These are phyloP conservation scores for Pissodes strobi DNA, from an alignment of 1,140 invertebrate species.

Conservation along the genomic window DNA sequence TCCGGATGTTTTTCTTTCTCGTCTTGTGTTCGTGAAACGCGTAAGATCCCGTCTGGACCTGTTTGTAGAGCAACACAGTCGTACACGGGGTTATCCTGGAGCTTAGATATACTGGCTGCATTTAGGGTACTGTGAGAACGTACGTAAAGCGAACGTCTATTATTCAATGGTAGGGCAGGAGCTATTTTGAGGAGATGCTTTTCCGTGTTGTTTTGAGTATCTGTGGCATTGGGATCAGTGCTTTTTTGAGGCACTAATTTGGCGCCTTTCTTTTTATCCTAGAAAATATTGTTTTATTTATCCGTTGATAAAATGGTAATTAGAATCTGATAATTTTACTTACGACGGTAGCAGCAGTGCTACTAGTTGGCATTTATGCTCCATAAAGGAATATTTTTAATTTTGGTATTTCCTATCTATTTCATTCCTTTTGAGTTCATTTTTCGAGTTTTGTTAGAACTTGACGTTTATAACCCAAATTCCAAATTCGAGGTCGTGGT, in stretches of 20 bases:
- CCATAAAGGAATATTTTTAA: constrained; percentile 29
- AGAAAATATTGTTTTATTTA: constrained; percentile 10
- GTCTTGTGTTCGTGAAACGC: constrained; percentile 66
- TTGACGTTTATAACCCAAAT: constrained; percentile 34
- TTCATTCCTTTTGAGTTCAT: constrained; percentile 11
- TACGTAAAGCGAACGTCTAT: constrained; percentile 58
- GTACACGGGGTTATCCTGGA: constrained; percentile 34
- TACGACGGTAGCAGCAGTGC: constrained; percentile 42
- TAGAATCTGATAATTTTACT: constrained; percentile 14
- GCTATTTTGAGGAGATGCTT: constrained; percentile 63
- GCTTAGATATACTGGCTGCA: constrained; percentile 41
- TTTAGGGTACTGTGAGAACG: constrained; percentile 62
- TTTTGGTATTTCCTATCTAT: constrained; percentile 3
- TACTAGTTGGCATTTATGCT: constrained; percentile 51
- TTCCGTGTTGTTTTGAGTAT: constrained; percentile 23
- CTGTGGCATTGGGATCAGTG: constrained; percentile 36
- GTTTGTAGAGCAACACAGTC: constrained; percentile 47
- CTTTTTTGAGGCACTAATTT: constrained; percentile 38
- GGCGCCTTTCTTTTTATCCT: constrained; percentile 47
- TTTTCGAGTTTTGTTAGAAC: constrained; percentile 1
- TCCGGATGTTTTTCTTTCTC: constrained; percentile 78
- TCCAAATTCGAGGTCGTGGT: neutral
- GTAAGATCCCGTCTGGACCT: constrained; percentile 54
- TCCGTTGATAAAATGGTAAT: neutral
- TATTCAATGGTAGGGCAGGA: constrained; percentile 62